Base-by-base conservation (phyloP, 2,888 invertebrate genomes). In the Xiphydria camelus region DNA sequence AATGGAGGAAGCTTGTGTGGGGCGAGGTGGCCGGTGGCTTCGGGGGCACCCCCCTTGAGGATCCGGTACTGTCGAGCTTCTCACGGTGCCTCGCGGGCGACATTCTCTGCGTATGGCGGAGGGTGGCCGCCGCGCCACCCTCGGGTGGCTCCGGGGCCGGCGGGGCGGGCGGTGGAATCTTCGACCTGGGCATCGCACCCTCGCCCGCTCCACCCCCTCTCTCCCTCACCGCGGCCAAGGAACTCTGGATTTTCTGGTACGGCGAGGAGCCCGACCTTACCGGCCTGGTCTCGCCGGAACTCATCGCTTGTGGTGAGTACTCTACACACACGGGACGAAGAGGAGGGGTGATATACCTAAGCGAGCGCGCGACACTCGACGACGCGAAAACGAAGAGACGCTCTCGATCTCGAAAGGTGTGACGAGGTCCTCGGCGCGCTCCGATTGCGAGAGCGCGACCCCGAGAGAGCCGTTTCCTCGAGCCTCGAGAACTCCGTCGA, bases 201-300 rank as follows among this genome's bases (percentile, higher is more conserved):
- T 80, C 80, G 73, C 78, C 78, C 55, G 79, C 79, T 60, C 85
- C 85, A 70, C 88, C 88, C 71, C 89, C 91, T 58, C 83, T 91
- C 66, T 88, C 89, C 64, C 82, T 91, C 64, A 85, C 88, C 74
- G 88, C 91, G 70, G 88, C 91, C 77, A 98, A 97, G 81, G 98
- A 99, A 78, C 84, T 99, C 51, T 99, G 98, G 98, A 91, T 99
- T 77, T 99, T 99, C 82, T 99, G 98, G 98, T 99, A 98, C 80
- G 96, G 96, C 70, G 95, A 96, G 76, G 94, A 94, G 78, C 94
- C 94, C 45, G 92, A 94, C 78, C 83, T 94, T 55, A 85, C 83
- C 67, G 88, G 88, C 49, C 82, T 94, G 67, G 88, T 94, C 62
- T 87, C 90, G 49, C 86, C 88, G 9, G 93, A 94, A 74, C 84